Evolutionary conservation across 1,140 invertebrate species (phyloP), one percentile per base, ranked within the genome.

Genomic region (Oryzaephilus surinamensis): DNA sequence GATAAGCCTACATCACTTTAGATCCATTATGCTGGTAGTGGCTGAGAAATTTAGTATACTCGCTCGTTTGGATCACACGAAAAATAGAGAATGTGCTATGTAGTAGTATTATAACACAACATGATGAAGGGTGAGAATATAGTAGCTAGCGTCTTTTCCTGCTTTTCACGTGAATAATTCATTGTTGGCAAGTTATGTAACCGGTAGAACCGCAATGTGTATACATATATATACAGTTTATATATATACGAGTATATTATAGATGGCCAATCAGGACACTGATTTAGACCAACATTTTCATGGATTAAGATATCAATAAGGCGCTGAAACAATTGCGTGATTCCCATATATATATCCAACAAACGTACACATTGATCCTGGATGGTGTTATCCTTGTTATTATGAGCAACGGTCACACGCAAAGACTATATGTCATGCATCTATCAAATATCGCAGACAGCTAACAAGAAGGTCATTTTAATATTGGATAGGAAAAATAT

Each of bases 31-130:
- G 34, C 34, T 38, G 18, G 34, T 37, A 37, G 8, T 31, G 16
- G n/a, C n/a, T 43, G 41, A 43, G 41, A 38, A 43, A 43, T 43
- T 43, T 43, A 43, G 33, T 43, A n/a, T n/a, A 43, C 41, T 37
- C 34, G 28, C 33, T 36, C 34, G 34, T 37, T 37, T 43, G 37
- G 41, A 43, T 43, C 28, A 28, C 34, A 29, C 29, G 41, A 43
- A 43, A 43, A 43, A 43, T 43, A 43, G 41, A 43, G 32, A 20
- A 29, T 38, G 41, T 27, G 23, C 29, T 43, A 43, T 27, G 35
- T 29, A 32, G 34, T 30, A 15, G 24, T 24, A 24, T n/a, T n/a
- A n/a, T n/a, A 21, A 21, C 6, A 21, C 6, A 6, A 6, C 20
- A 10, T 21, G 20, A 21, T 21, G 23, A 11, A 10, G 5, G 8